These are phyloP conservation scores for Sycobia sp. DNA, from an alignment of 1,140 invertebrate genomes.

Conservation along the genomic window DNA sequence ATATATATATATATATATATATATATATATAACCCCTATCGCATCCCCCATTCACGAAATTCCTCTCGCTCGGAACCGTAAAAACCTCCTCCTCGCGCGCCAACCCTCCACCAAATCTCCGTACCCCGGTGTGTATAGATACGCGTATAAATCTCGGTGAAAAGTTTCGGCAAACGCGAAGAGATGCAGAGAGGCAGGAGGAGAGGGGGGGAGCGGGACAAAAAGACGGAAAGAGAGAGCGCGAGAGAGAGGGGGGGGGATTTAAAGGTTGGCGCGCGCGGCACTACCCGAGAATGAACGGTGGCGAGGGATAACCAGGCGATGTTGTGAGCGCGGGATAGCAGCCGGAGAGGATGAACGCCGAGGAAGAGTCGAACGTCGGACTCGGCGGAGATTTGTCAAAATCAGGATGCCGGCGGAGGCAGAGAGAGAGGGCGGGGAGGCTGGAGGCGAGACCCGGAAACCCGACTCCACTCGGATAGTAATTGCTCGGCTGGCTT, in stretches of 20 bases:
- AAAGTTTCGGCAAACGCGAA: background rate
- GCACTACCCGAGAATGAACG: constrained; percentile 9
- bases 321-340: too few species aligned
- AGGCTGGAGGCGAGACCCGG: background rate
- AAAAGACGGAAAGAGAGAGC: constrained; percentile 3
- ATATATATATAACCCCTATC: too few species aligned
- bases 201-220: background rate
- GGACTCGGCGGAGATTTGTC: constrained; percentile 25
- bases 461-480: too few species aligned
- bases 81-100: background rate
- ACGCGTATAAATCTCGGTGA: background rate
- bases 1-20: too few species aligned
- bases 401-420: constrained; percentile 15
- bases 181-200: too few species aligned
- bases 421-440: too few species aligned
- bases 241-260: background rate
- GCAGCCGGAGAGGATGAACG: constrained; percentile 7
- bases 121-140: background rate
- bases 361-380: constrained; percentile 1
- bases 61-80: background rate
- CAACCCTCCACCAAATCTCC: background rate
- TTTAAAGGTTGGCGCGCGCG: background rate
- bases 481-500: too few species aligned
- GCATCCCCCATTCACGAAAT: background rate
- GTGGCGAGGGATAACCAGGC: constrained; percentile 26